Base-by-base conservation (phyloP, 2,113 vertebrate genomes). In the Tenrec ecaudatus region DNA sequence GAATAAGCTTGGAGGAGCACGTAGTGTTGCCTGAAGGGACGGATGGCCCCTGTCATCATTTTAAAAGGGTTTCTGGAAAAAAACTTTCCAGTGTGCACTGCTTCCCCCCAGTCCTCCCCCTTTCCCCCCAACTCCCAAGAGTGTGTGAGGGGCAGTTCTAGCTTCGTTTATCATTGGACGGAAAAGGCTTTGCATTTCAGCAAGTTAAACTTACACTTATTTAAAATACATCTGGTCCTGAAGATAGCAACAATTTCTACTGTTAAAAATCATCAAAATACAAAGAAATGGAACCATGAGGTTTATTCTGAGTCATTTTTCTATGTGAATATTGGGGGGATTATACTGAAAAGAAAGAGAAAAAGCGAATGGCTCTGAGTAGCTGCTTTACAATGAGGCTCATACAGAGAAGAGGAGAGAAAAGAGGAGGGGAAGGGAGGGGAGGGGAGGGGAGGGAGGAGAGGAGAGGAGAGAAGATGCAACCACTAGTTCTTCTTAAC, bases 61-160 rank as follows among this genome's bases (percentile, higher is more conserved):
- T 95, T 95, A 87, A 91, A 96, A 86, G 60, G 93, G 71, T 94
- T 93, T 84, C 84, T 94, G 93, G 77, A 93, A 96, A 90, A 94
- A 92, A 69, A 15, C 76, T 95, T 95, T 92, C 86, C 82, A 2
- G 4, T 94, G 79, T 84, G 89, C 36, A 20, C 82, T 5, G 47
- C 47, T 66, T 29, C 57, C 75, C 75, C 96, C 96, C 91, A 86
- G 58, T 94, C 22, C 22, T 62, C 8, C 60, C 22, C 92, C 81
- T 5, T 91, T 88, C 95, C 95, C 97, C 95, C 60, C 84, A 83
- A 82, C 93, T 96, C 96, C 95, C 91, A 90, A 40, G 29, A 79
- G 58, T 96, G 88, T 95, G 68, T 96, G 93, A 0, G 31, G 94
- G 96, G 88, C 33, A 75, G 85, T 78, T 96, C 40, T 1, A 23